Evolutionary conservation across 2,113 vertebrate species (phyloP).

Genomic region (Jacana jacana): DNA sequence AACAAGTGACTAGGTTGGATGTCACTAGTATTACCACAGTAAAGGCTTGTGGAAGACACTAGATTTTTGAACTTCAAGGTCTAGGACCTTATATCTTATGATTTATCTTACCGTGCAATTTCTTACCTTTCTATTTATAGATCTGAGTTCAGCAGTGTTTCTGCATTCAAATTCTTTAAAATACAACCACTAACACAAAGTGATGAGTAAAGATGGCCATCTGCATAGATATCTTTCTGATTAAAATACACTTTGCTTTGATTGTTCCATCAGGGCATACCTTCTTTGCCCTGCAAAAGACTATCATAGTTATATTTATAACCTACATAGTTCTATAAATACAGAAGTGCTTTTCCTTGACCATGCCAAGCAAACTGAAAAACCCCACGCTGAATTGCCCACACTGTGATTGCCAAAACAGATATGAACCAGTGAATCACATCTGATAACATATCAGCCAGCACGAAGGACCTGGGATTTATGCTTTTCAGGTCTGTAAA

Average conservation of each 20-base stretch:
- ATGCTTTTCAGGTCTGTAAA: not conserved
- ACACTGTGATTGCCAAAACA: not conserved
- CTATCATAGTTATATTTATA: not conserved
- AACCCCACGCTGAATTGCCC: not conserved
- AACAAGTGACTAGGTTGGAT: not conserved
- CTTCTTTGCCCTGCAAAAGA: not conserved
- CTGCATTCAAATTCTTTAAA: not conserved
- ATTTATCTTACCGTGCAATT: not conserved
- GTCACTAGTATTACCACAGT: not conserved
- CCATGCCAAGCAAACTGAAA: not conserved
- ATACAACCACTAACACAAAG: not conserved
- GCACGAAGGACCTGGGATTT: not conserved
- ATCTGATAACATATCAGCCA: slow-evolving; percentile 45
- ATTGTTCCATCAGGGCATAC: not conserved
- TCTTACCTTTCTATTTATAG: not conserved
- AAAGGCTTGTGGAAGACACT: not conserved
- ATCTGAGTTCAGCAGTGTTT: not conserved
- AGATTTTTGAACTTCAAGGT: not conserved
- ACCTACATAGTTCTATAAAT: not conserved
- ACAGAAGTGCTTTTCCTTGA: not conserved
- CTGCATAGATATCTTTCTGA: not conserved
- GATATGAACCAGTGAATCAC: slow-evolving; percentile 14
- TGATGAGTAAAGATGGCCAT: not conserved
- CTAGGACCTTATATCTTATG: not conserved
- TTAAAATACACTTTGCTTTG: not conserved